phyloP scores from a whole-genome alignment of 2,888 invertebrate genomes.

The Acleris laterana region DNA sequence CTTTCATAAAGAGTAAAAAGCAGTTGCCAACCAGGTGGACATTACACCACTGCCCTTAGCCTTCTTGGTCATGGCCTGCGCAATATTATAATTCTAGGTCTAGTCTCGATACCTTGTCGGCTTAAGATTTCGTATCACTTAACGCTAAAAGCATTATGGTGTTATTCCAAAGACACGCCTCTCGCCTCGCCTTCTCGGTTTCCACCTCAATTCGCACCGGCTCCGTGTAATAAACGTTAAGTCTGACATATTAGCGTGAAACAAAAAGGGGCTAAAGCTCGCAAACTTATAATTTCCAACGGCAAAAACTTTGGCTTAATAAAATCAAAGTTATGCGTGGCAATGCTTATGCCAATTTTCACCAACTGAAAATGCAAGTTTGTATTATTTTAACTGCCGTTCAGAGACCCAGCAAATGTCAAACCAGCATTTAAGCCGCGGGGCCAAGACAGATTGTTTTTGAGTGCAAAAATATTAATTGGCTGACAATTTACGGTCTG shows the following conservation, averaged over 20 bases:
- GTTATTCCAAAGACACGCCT: slow-evolving; percentile 22
- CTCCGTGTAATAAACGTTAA: slow-evolving; percentile 27
- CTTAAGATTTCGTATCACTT: slow-evolving; percentile 1
- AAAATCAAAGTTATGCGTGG: background rate
- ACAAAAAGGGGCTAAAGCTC: slow-evolving; percentile 1
- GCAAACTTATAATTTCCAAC: slow-evolving; percentile 6
- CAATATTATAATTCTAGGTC: no score
- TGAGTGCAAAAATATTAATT: slow-evolving; percentile 66
- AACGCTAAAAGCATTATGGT: slow-evolving; percentile 29
- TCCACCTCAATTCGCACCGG: slow-evolving; percentile 20
- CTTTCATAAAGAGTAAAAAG: background rate
- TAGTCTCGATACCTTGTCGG: no score
- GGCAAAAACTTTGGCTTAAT: background rate
- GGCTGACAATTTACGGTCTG: slow-evolving; percentile 55
- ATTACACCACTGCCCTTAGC: no score
- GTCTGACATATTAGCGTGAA: slow-evolving; percentile 32
- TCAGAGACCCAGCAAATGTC: slow-evolving; percentile 42
- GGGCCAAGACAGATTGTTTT: slow-evolving; percentile 55
- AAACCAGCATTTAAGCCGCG: slow-evolving; percentile 37
- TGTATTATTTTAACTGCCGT: slow-evolving; percentile 25
- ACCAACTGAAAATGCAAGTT: slow-evolving; percentile 12
- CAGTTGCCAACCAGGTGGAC: no score
- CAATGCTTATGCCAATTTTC: slow-evolving; percentile 13
- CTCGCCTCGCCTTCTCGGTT: slow-evolving; percentile 17
- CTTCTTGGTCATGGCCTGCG: background rate